Base-by-base conservation (phyloP, 1,140 invertebrate genomes). In the Subanguina moxae region DNA sequence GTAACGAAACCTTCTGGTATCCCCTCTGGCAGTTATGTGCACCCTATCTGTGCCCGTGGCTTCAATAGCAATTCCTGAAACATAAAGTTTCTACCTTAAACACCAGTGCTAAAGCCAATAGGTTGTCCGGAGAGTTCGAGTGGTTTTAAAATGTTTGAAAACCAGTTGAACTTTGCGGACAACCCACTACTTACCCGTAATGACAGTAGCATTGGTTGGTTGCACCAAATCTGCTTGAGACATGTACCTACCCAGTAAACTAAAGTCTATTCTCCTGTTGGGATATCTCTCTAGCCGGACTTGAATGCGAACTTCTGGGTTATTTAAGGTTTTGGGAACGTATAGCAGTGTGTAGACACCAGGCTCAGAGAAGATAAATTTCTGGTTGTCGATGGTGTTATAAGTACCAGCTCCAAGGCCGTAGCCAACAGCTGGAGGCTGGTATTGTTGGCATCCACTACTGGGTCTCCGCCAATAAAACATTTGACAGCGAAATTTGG, bases 291-390 rank as follows among this genome's bases (percentile, higher is more conserved):
- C 79, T 7, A 82, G 61, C 48, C 79, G 68, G 1, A 83, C 68
- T 68, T 81, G 79, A 66, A 81, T 82, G 43, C 73, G 62, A 30
- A 81, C 79, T 75, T 81, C 79, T 19, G 79, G 79, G 57, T 74
- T 82, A n/a, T 65, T 46, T 17, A 63, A 13, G 0, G 80, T 75
- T 32, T 83, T 78, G 0, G 79, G 80, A 48, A 82, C 80, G 70
- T 81, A 82, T 1, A 81, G 68, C 23, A 79, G 57, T 9, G 80
- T 81, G 65, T 70, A 81, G n/a, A 81, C 80, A 52, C 79, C 79
- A n/a, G 80, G 80, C 62, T 82, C 79, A 62, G 68, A 77, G 70
- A 81, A 82, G 42, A 82, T 82, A 70, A 81, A 81, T 61, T 81
- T 81, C 27, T 82, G 71, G 59, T 81, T 81, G 63, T 81, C 80